Conservation (phyloP, 2,888 invertebrate species). For the Hypena proboscidalis region DNA sequence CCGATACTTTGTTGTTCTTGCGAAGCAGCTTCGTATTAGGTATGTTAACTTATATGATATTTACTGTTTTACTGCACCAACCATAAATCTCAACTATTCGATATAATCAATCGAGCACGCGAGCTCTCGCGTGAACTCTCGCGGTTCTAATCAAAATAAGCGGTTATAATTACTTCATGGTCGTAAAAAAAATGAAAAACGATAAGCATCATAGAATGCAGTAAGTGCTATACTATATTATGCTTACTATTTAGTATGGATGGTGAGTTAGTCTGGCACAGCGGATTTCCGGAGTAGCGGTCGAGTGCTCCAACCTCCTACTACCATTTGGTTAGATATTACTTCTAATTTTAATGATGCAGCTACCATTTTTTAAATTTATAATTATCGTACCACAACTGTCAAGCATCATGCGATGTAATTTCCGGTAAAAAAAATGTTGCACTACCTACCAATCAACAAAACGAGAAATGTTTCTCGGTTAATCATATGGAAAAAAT, state of each 20-base stretch:
- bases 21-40: too few relatives aligned
- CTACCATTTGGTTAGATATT: conserved; percentile 23
- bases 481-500: too few relatives aligned
- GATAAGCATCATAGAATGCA: conserved; percentile 36
- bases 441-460: too few relatives aligned
- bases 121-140: conserved; percentile 45
- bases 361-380: conserved; percentile 14
- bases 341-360: conserved; percentile 32
- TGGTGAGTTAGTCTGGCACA: conserved; percentile 54
- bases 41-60: too few relatives aligned
- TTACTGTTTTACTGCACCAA: conserved; percentile 7
- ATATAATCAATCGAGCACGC: conserved; percentile 45
- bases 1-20: too few relatives aligned
- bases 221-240: conserved; percentile 19
- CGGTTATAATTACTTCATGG: conserved; percentile 49
- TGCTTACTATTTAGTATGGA: conserved; percentile 60
- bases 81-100: conserved; percentile 16
- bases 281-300: conserved; percentile 72
- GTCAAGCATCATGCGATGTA: too few relatives aligned
- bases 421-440: too few relatives aligned
- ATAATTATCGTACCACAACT: too few relatives aligned
- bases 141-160: conserved; percentile 46
- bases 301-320: conserved; percentile 27
- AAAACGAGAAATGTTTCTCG: too few relatives aligned
- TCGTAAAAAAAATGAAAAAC: conserved; percentile 43